Evolutionary conservation across 2,113 vertebrate genomes (phyloP).

Genomic region (Poeciliopsis retropinna): DNA sequence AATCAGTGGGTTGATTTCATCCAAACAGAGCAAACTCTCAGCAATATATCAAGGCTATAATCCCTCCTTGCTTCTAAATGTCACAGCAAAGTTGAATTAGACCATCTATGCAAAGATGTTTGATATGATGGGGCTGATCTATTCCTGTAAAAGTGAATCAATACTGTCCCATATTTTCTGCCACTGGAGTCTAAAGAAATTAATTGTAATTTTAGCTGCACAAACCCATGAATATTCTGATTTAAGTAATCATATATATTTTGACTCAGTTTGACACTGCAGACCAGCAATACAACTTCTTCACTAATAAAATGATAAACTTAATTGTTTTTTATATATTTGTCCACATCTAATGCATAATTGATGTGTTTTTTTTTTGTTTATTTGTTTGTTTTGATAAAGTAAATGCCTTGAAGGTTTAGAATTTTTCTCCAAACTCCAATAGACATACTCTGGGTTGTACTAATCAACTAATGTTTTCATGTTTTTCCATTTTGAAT

Average conservation of each 20-base stretch:
- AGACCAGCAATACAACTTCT: background rate
- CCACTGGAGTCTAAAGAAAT: too few relatives aligned
- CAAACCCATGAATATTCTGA: background rate
- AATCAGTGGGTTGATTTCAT: background rate
- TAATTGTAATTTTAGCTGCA: background rate
- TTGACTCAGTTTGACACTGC: background rate
- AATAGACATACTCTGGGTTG: background rate
- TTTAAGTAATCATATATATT: background rate
- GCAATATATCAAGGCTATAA: background rate
- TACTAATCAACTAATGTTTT: background rate
- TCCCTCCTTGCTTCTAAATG: background rate
- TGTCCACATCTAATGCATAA: too few relatives aligned
- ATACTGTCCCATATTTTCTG: background rate
- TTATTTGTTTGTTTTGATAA: background rate
- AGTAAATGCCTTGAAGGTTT: background rate
- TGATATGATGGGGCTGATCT: background rate
- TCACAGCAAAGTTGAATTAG: background rate
- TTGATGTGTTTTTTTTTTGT: too few relatives aligned
- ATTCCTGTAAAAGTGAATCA: background rate
- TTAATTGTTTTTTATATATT: background rate
- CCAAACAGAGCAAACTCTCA: background rate
- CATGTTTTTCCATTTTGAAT: background rate
- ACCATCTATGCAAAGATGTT: background rate
- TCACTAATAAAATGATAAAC: background rate
- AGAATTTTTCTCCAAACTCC: background rate